Conservation (phyloP, 1,140 invertebrate genomes). For the Pararge aegeria region DNA sequence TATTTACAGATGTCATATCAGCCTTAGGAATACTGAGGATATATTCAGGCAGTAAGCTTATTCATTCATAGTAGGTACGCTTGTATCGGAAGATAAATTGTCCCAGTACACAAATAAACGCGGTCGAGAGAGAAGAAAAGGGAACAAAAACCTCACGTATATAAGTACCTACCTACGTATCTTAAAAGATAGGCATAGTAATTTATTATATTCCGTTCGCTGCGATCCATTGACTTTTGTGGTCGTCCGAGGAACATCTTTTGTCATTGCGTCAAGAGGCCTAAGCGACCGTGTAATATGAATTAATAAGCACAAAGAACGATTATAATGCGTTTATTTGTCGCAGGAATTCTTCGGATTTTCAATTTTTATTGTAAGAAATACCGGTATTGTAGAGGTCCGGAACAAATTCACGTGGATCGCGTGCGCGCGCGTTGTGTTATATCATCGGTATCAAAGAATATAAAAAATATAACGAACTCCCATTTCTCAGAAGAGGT, state of each 20-base stretch:
- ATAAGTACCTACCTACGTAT: slow-evolving; percentile 44
- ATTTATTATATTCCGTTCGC: slow-evolving; percentile 73
- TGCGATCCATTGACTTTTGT: slow-evolving; percentile 69
- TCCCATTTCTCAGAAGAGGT: background rate
- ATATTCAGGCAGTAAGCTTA: slow-evolving; percentile 42
- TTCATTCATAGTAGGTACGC: slow-evolving; percentile 65
- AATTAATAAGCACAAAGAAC: slow-evolving; percentile 77
- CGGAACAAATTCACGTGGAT: slow-evolving; percentile 69
- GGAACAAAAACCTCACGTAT: slow-evolving; percentile 63
- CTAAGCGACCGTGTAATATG: slow-evolving; percentile 76
- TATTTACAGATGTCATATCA: background rate
- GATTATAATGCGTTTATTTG: slow-evolving; percentile 72
- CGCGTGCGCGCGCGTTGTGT: slow-evolving; percentile 45
- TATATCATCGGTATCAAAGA: slow-evolving; percentile 20
- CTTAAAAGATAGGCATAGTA: slow-evolving; percentile 59
- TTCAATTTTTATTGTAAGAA: slow-evolving; percentile 51
- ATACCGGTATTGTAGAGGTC: slow-evolving; percentile 38
- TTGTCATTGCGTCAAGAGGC: slow-evolving; percentile 66
- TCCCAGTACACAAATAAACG: slow-evolving; percentile 67
- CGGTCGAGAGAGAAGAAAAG: slow-evolving; percentile 54
- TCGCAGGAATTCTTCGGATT: slow-evolving; percentile 54
- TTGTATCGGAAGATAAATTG: slow-evolving; percentile 73
- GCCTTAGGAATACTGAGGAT: background rate
- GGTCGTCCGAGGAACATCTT: slow-evolving; percentile 56
- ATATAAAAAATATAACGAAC: slow-evolving; percentile 7